Percentiles rank a stretch among this genome's conserved stretches.
Evolutionary conservation across 1,140 invertebrate species (phyloP).

Genomic region (Cotesia typhae): DNA sequence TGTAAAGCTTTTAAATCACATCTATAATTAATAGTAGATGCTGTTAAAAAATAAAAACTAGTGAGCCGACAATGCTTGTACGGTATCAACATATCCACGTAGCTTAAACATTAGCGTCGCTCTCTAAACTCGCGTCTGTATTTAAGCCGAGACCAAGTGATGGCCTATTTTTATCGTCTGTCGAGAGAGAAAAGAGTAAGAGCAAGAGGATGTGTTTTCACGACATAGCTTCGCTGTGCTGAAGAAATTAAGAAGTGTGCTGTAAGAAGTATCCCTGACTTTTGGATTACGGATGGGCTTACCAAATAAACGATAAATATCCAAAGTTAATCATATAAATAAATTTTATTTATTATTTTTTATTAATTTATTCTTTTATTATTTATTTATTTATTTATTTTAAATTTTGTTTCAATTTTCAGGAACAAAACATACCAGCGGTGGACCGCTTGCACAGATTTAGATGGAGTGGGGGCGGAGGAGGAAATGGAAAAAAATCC

Average conservation of each 20-base stretch:
- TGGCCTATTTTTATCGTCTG: slow-evolving; percentile 43
- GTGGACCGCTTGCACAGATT: slow-evolving; percentile 82
- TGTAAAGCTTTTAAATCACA: slow-evolving; percentile 2
- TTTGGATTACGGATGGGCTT: slow-evolving; percentile 5
- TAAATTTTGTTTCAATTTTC: not conserved
- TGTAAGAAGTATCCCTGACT: slow-evolving; percentile 12
- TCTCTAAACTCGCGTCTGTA: slow-evolving; percentile 16
- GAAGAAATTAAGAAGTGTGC: not conserved
- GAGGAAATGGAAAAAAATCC: slow-evolving; percentile 59
- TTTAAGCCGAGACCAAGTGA: slow-evolving; percentile 34
- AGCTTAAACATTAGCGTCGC: not conserved
- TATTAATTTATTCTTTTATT: too few species aligned
- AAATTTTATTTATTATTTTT: not conserved
- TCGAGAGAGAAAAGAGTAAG: slow-evolving; percentile 21
- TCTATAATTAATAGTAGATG: slow-evolving; percentile 12
- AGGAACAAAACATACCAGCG: slow-evolving; percentile 64
- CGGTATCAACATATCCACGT: slow-evolving; percentile 5
- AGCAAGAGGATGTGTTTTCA: slow-evolving; percentile 28
- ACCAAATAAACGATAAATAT: too few species aligned
- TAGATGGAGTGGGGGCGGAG: slow-evolving; percentile 74
- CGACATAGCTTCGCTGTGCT: not conserved
- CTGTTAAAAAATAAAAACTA: not conserved
- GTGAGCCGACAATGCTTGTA: slow-evolving; percentile 16
- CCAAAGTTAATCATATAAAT: not conserved
- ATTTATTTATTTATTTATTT: not conserved